Evolutionary conservation across 1,140 invertebrate genomes (phyloP).

Genomic region (Apocrypta bakeri): DNA sequence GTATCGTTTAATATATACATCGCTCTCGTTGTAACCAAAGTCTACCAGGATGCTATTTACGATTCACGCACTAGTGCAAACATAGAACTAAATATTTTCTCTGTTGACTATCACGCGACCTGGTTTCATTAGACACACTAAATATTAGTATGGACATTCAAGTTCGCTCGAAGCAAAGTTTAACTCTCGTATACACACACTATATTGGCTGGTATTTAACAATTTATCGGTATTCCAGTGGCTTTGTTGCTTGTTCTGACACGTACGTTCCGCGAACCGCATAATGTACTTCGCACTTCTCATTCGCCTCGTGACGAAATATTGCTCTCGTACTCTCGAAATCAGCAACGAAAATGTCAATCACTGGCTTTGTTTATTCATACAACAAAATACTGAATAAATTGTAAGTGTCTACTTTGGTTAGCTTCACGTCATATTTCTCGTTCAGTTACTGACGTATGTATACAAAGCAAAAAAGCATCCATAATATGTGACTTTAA

Average conservation of each 20-base stretch:
- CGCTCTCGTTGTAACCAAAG: too few species aligned
- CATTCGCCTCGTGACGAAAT: not conserved
- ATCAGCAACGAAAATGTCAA: not conserved
- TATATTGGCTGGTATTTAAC: constrained; percentile 32
- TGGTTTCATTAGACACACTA: constrained; percentile 6
- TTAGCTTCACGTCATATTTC: too few species aligned
- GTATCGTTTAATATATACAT: too few species aligned
- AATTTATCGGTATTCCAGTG: constrained; percentile 20
- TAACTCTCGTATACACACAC: not conserved
- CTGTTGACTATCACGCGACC: not conserved
- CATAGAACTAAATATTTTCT: not conserved
- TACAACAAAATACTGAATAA: too few species aligned
- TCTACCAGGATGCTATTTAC: not conserved
- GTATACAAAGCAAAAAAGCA: too few species aligned
- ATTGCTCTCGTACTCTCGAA: not conserved
- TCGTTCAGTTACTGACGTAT: too few species aligned
- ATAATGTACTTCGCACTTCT: not conserved
- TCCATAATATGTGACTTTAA: too few species aligned
- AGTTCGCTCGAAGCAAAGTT: constrained; percentile 1
- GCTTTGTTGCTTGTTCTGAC: constrained; percentile 14
- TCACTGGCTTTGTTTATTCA: too few species aligned
- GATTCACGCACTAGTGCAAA: not conserved
- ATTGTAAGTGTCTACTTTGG: too few species aligned
- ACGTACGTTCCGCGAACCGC: constrained; percentile 13
- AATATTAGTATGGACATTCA: constrained; percentile 11